These are phyloP conservation scores for Echinops telfairi DNA, from an alignment of 2,113 vertebrate species.

Conservation along the genomic window DNA sequence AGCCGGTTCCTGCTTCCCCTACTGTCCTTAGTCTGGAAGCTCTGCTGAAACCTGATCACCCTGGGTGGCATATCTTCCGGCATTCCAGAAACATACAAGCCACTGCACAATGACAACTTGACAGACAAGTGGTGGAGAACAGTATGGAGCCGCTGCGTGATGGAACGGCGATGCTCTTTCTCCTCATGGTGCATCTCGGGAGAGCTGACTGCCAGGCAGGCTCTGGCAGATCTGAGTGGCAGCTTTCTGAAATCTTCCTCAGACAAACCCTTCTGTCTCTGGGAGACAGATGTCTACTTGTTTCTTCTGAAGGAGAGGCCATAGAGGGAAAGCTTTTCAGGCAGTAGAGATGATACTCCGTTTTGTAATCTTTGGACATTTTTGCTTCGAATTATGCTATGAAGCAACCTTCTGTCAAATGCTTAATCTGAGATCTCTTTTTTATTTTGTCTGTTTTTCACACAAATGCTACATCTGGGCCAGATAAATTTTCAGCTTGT, in stretches of 20 bases:
- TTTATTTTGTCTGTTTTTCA: not conserved
- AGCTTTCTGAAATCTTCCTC: not conserved
- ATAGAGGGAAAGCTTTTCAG: not conserved
- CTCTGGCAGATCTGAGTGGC: not conserved
- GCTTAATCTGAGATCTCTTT: not conserved
- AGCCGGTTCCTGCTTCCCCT: no score
- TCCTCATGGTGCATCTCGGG: not conserved
- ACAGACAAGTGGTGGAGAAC: no score
- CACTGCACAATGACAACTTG: no score
- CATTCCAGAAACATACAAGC: no score
- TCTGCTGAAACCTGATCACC: no score
- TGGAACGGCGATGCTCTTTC: not conserved
- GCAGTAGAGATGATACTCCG: not conserved
- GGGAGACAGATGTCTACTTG: not conserved
- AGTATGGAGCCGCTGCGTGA: not conserved
- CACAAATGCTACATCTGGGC: not conserved
- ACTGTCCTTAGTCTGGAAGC: no score
- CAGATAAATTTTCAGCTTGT: not conserved
- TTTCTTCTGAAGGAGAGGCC: not conserved
- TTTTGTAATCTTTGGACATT: not conserved
- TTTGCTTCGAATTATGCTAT: not conserved
- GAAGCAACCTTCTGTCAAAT: not conserved
- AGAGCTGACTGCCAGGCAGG: not conserved
- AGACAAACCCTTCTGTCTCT: not conserved
- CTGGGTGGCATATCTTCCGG: no score